Conservation (phyloP, 2,113 vertebrate species). For the Gavia stellata region DNA sequence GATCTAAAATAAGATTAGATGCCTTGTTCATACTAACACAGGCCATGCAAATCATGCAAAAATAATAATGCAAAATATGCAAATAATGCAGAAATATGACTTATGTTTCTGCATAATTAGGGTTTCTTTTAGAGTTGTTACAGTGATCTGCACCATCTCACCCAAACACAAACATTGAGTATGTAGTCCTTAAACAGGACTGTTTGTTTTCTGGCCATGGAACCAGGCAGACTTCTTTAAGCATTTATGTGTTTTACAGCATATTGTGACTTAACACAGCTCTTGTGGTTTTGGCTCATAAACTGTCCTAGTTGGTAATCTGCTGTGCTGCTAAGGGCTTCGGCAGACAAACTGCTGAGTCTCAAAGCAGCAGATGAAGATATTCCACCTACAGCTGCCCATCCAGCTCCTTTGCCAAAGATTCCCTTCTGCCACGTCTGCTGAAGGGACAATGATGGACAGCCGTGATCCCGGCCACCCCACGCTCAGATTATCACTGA, state of each 20-base stretch:
- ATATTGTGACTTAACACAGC: not conserved
- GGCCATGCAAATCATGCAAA: not conserved
- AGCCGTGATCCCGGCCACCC: not conserved
- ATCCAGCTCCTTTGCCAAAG: not conserved
- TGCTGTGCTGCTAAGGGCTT: no score
- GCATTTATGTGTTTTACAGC: not conserved
- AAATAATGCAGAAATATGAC: not conserved
- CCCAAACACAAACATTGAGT: rapidly evolving
- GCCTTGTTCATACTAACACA: not conserved
- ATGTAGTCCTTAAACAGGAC: not conserved
- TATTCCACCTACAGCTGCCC: not conserved
- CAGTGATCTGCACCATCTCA: not conserved
- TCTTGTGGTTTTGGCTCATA: not conserved
- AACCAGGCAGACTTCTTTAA: not conserved
- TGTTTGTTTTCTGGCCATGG: not conserved
- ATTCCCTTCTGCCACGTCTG: not conserved
- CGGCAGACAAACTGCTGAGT: not conserved
- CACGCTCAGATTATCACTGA: not conserved
- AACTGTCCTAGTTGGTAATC: not conserved
- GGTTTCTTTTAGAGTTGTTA: not conserved
- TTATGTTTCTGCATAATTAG: not conserved
- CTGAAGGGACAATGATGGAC: not conserved
- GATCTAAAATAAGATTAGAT: not conserved
- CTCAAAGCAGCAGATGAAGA: not conserved
- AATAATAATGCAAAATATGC: not conserved